Percentiles rank a stretch among this genome's conserved stretches.
Evolutionary conservation across 2,888 invertebrate genomes (phyloP).

Genomic region (Pherbina coryleti): DNA sequence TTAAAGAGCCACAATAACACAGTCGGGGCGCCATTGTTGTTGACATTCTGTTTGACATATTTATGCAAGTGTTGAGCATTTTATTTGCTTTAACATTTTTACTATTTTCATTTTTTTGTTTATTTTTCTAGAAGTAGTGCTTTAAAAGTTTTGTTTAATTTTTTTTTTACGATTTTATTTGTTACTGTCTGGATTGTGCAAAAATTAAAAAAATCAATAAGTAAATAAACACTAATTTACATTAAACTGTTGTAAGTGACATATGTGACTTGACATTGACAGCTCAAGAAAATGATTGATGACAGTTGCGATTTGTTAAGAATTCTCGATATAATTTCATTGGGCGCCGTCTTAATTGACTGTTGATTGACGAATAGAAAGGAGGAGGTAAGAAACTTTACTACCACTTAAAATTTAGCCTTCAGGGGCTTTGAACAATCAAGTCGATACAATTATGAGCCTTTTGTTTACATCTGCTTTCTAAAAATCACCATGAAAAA

Average conservation of each 20-base stretch:
- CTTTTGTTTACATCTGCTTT: too few relatives aligned
- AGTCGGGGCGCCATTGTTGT: conserved; percentile 27
- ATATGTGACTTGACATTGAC: conserved; percentile 58
- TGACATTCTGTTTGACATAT: conserved; percentile 26
- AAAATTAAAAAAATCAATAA: background rate
- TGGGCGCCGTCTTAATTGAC: background rate
- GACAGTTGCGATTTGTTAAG: conserved; percentile 53
- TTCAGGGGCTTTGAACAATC: too few relatives aligned
- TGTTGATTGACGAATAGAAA: background rate
- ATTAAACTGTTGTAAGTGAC: conserved; percentile 42
- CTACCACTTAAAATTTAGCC: too few relatives aligned
- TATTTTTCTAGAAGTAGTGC: too few relatives aligned
- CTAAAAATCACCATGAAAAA: too few relatives aligned
- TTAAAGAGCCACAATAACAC: background rate
- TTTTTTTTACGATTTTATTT: background rate
- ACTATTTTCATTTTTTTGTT: conserved; percentile 41
- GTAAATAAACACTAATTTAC: background rate
- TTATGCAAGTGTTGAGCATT: conserved; percentile 35
- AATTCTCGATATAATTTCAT: conserved; percentile 52
- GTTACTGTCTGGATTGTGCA: background rate
- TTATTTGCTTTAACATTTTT: conserved; percentile 33
- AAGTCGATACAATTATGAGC: too few relatives aligned
- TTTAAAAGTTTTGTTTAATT: background rate
- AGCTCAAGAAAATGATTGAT: conserved; percentile 57
- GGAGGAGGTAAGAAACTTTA: too few relatives aligned